These are phyloP conservation scores for Leptinotarsa peninsularis DNA, from an alignment of 2,888 invertebrate species.

Conservation along the genomic window DNA sequence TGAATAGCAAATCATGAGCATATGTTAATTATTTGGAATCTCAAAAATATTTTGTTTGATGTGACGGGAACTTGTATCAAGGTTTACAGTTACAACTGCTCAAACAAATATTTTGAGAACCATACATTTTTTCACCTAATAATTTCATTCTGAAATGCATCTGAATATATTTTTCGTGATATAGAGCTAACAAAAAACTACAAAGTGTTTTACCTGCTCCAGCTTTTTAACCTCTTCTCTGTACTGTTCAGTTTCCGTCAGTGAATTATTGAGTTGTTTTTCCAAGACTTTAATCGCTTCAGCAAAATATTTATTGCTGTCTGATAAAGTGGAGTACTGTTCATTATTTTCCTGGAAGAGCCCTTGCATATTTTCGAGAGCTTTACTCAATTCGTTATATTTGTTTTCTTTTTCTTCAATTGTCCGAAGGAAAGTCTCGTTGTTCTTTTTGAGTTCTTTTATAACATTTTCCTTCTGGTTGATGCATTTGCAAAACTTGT, in stretches of 20 bases:
- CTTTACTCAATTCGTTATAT: conserved; percentile 39
- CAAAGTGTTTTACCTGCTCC: conserved; percentile 42
- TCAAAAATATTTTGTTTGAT: no score
- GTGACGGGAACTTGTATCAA: no score
- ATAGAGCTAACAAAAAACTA: not conserved
- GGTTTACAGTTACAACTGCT: no score
- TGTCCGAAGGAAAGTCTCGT: conserved; percentile 40
- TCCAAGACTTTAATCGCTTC: conserved; percentile 47
- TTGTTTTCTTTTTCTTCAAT: conserved; percentile 44
- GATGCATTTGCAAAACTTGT: conserved; percentile 50
- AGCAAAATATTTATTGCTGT: conserved; percentile 45
- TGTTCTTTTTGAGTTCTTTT: conserved; percentile 43
- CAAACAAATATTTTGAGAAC: no score
- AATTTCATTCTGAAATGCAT: no score
- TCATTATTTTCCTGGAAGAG: conserved; percentile 39
- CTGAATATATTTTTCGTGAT: no score
- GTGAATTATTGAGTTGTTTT: conserved; percentile 42
- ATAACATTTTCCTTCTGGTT: conserved; percentile 50
- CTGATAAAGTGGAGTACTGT: conserved; percentile 39
- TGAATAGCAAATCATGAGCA: no score
- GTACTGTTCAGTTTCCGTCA: conserved; percentile 39
- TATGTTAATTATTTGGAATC: no score
- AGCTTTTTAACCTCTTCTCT: conserved; percentile 43
- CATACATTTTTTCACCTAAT: no score
- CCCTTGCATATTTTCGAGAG: conserved; percentile 41